Base-by-base conservation (phyloP, 2,888 invertebrate species). In the Noctua janthe region DNA sequence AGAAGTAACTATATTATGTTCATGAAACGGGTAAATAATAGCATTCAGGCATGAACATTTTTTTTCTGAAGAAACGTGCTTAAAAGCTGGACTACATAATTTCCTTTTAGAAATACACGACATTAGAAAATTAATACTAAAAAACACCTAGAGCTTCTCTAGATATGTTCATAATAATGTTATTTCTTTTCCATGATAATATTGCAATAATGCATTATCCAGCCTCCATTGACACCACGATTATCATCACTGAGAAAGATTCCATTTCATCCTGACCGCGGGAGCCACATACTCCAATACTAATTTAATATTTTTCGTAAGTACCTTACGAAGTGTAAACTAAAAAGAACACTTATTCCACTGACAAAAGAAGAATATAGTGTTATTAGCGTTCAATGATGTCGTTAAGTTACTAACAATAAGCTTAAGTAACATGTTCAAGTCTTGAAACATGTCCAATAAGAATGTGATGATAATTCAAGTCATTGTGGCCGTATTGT, bases 351-450 rank as follows among this genome's bases (percentile, higher is more conserved):
- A 76, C 66, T 67, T 20, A 39, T 2, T 59, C n/a, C 47, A 43
- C 73, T 66, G 75, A 89, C 82, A 83, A 89, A 89, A 86, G 82
- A 82, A 79, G 75, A 87, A 84, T 86, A 80, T 72, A 70, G 69
- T 56, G 74, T 88, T 87, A 92, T 92, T 91, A 90, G 88, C 78
- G 73, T 82, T 88, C 89, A 92, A 91, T 91, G 82, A 87, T 88
- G 88, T 91, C 86, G 89, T 88, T 90, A 90, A 91, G 88, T 88
- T 87, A 83, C 88, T 89, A 86, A 90, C 91, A 91, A 91, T 90
- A 85, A 79, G 86, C 80, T 85, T 90, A 91, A 92, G 91, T 92
- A 91, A 91, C 91, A 90, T 90, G 92, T 93, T 91, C 35, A 93
- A 82, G 82, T 87, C 90, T 83, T 91, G 91, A 88, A 90, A 88